These are phyloP conservation scores for Nibea albiflora DNA, from an alignment of 2,113 vertebrate genomes.

Conservation along the genomic window DNA sequence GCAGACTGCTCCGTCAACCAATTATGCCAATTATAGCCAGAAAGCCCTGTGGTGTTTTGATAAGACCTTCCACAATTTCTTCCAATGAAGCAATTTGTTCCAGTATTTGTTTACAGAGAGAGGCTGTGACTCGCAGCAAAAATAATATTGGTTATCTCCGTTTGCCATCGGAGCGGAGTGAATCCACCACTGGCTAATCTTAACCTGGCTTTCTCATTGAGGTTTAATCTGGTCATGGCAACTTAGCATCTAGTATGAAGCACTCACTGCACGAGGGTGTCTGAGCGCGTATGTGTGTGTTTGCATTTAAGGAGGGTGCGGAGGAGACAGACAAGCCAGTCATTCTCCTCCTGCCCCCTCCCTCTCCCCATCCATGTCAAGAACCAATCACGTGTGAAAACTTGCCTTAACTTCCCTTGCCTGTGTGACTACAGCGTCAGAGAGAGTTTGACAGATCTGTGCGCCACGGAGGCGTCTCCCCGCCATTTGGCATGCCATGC, in stretches of 20 bases:
- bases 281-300: constrained; percentile 39
- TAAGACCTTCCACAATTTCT: constrained; percentile 81
- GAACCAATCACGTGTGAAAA: constrained; percentile 89
- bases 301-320: constrained; percentile 53
- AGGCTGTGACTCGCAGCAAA: constrained; percentile 75
- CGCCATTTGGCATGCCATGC: constrained; percentile 98
- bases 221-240: constrained; percentile 81
- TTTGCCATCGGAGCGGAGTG: constrained; percentile 75
- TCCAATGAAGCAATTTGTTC: constrained; percentile 82
- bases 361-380: constrained; percentile 77
- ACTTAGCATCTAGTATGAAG: constrained; percentile 69
- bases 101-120: constrained; percentile 82
- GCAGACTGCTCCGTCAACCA: constrained; percentile 71
- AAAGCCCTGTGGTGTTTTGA: constrained; percentile 82
- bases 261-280: constrained; percentile 15
- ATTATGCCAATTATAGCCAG: constrained; percentile 80
- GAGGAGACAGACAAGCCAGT: constrained; percentile 73
- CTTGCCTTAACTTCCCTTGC: constrained; percentile 89
- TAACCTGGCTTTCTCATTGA: constrained; percentile 81
- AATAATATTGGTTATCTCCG: constrained; percentile 79
- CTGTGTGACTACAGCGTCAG: constrained; percentile 90
- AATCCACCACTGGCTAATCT: constrained; percentile 78
- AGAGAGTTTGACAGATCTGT: constrained; percentile 98
- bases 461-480: constrained; percentile 93
- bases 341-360: constrained; percentile 74